phyloP scores from a whole-genome alignment of 2,113 vertebrate genomes.

The Pangasianodon hypophthalmus region DNA sequence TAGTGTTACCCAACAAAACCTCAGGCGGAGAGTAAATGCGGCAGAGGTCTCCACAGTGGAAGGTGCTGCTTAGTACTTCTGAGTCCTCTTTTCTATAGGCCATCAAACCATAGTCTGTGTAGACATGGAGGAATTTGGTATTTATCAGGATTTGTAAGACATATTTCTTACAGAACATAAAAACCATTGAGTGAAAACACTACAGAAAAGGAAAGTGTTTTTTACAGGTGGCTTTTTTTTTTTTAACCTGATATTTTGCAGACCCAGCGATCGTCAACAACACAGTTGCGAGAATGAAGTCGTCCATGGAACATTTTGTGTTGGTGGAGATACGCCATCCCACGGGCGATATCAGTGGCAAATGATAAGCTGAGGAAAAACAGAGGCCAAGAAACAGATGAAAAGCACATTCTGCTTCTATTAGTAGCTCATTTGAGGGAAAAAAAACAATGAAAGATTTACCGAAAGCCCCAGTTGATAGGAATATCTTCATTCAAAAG shows the following conservation, averaged over 20 bases:
- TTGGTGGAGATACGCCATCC: constrained; percentile 76
- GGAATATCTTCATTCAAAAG: constrained; percentile 75
- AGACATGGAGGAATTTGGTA: neutral
- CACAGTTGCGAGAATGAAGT: constrained; percentile 75
- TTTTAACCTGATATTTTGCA: constrained; percentile 77
- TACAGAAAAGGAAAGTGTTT: constrained; percentile 42
- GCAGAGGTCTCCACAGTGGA: constrained; percentile 61
- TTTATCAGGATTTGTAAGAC: neutral
- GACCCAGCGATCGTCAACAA: constrained; percentile 77
- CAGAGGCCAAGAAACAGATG: too few relatives aligned
- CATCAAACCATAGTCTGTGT: constrained; percentile 71
- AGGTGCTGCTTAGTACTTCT: constrained; percentile 59
- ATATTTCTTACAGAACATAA: neutral
- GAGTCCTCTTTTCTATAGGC: constrained; percentile 73
- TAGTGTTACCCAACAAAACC: constrained; percentile 65
- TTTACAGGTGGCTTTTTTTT: constrained; percentile 48
- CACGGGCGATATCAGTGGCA: constrained; percentile 74
- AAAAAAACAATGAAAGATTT: constrained; percentile 13
- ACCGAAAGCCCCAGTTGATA: constrained; percentile 80
- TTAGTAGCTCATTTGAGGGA: neutral
- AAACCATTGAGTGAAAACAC: neutral
- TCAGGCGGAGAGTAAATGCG: constrained; percentile 72
- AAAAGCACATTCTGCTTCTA: neutral
- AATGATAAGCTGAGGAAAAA: constrained; percentile 72
- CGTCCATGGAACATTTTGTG: constrained; percentile 74